Percentiles rank a stretch among this genome's conserved stretches.
phyloP scores from a whole-genome alignment of 2,797 vertebrate genomes.

The Nyctibius grandis region DNA sequence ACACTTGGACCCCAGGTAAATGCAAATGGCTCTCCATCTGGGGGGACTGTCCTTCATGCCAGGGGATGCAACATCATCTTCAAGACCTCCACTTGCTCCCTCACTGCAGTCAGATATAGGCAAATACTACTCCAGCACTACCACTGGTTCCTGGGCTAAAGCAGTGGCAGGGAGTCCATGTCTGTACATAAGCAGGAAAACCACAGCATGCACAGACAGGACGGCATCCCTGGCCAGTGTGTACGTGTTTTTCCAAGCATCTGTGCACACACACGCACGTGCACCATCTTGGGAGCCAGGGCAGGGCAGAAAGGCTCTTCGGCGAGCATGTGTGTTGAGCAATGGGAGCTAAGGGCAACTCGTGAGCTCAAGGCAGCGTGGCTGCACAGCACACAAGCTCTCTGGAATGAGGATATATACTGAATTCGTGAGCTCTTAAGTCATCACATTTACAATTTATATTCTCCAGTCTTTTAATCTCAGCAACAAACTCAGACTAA shows the following conservation, averaged over 20 bases:
- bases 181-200: not conserved
- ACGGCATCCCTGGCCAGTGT: fast-evolving
- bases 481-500: slow-evolving; percentile 36
- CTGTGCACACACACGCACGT: too few species aligned
- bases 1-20: not conserved
- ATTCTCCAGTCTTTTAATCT: slow-evolving; percentile 38
- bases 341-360: not conserved
- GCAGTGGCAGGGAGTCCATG: not conserved
- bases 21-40: not conserved
- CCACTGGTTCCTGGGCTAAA: not conserved
- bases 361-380: not conserved
- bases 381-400: not conserved
- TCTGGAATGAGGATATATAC: not conserved
- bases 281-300: not conserved
- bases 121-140: not conserved
- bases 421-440: slow-evolving; percentile 56
- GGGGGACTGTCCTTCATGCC: not conserved
- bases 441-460: slow-evolving; percentile 53
- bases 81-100: not conserved
- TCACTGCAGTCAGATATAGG: not conserved
- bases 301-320: not conserved
- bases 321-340: not conserved
- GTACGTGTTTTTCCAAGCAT: not conserved
- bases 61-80: not conserved
- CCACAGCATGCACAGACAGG: not conserved